phyloP scores from a whole-genome alignment of 1,140 invertebrate species.

The Halesus radiatus region DNA sequence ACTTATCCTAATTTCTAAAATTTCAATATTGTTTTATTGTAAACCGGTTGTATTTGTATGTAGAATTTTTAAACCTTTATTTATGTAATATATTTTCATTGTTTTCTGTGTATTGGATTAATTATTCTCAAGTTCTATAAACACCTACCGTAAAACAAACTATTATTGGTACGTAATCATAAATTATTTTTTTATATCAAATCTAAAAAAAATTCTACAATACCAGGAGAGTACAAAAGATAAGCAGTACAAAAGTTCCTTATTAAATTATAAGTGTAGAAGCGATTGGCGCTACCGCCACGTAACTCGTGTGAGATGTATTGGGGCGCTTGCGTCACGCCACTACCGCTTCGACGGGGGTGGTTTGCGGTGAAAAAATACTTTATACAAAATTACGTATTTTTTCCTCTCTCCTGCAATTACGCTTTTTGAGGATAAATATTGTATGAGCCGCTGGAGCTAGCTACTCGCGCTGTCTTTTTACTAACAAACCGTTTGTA shows the following conservation, averaged over 20 bases:
- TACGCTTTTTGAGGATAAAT: constrained; percentile 51
- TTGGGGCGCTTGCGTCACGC: constrained; percentile 41
- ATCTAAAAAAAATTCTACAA: no score
- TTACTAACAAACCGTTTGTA: constrained; percentile 33
- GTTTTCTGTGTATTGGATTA: no score
- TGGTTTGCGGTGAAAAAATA: constrained; percentile 44
- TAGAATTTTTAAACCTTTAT: no score
- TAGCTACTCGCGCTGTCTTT: constrained; percentile 27
- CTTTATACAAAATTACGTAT: constrained; percentile 51
- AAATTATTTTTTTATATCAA: no score
- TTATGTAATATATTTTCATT: no score
- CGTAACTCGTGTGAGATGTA: constrained; percentile 37
- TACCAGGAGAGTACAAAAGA: no score
- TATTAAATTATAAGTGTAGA: constrained; percentile 4
- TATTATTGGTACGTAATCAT: no score
- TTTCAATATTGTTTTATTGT: no score
- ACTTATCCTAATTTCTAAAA: no score
- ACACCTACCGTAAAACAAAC: no score
- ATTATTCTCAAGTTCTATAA: no score
- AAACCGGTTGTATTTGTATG: no score
- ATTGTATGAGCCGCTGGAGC: constrained; percentile 45
- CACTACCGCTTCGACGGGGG: constrained; percentile 2
- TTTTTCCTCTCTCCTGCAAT: constrained; percentile 49
- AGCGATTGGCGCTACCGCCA: constrained; percentile 7
- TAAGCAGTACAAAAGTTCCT: neutral